Evolutionary conservation across 2,888 invertebrate genomes (phyloP), one percentile per base, ranked within the genome.

Genomic region (Ochlodes sylvanus): DNA sequence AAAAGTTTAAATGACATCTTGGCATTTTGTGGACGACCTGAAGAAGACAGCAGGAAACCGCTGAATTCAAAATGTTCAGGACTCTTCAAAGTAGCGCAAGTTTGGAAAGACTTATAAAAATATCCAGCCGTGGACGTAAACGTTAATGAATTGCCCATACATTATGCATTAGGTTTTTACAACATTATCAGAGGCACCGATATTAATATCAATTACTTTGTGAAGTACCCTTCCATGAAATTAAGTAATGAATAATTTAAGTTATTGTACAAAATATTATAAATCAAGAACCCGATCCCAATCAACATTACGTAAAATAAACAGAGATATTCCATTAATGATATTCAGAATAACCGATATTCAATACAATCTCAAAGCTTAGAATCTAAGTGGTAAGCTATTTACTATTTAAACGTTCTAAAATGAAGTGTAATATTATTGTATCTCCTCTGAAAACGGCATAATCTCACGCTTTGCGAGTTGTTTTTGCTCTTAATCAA

Each of bases 401-500:
- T 62, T 63, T 47, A 47, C 0, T 47, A 14, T 52, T n/a, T 41
- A 32, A 52, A 17, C 27, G 47, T 44, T 44, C 15, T 47, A 47
- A 34, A 56, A 57, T 47, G 34, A 50, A 64, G 12, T 50, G 47
- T 34, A 57, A n/a, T 47, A 34, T 50, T 21, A 38, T 21, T 52
- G 19, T 38, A 14, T 17, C 21, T 56, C 6, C 14, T 15, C 7
- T 17, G 9, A 27, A 44, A 55, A 44, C 64, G 15, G 47, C 47
- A 15, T 38, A 57, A 60, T 66, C 66, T 60, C 66, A 60, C 54
- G 52, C 42, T 60, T 52, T 42, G 41, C 7, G 12, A 66, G 41
- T 15, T 41, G 66, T 52, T 50, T 27, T 14, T 44, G 50, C 50
- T 58, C 21, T 52, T 58, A 66, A 66, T 66, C 66, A 60, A 66